Evolutionary conservation across 2,888 invertebrate species (phyloP).

Genomic region (Pandemis cinnamomeana): DNA sequence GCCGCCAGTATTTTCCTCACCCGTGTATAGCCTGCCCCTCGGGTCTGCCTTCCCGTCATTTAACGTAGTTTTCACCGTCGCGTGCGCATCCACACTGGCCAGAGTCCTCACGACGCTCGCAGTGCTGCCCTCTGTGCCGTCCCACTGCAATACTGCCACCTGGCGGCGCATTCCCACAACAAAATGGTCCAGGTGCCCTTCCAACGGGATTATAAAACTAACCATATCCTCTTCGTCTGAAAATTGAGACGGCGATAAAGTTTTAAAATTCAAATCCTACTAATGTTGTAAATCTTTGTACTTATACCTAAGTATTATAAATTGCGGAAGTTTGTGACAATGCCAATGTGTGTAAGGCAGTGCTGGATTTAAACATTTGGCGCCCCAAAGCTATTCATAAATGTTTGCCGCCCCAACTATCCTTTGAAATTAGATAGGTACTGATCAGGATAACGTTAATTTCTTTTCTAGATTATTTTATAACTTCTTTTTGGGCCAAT

Average conservation of each 20-base stretch:
- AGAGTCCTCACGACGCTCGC: constrained; percentile 75
- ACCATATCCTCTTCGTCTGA: constrained; percentile 59
- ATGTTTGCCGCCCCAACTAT: no score
- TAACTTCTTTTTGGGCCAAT: no score
- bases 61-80: constrained; percentile 66
- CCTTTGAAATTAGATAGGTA: no score
- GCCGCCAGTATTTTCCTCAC: constrained; percentile 55
- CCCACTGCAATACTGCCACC: constrained; percentile 84
- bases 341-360: no score
- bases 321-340: no score
- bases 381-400: no score
- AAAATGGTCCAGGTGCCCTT: constrained; percentile 85
- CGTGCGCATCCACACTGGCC: constrained; percentile 81
- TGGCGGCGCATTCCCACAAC: constrained; percentile 86
- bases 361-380: no score
- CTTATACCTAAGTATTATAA: no score
- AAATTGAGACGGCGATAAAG: constrained; percentile 9
- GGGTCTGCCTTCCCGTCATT: constrained; percentile 93
- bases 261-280: no score
- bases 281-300: no score
- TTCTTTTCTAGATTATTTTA: no score
- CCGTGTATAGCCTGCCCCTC: constrained; percentile 88
- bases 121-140: constrained; percentile 82
- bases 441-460: no score
- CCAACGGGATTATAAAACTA: constrained; percentile 86